Percentiles rank a stretch among this genome's conserved stretches.
Evolutionary conservation across 2,113 vertebrate genomes (phyloP).

Genomic region (Silurus asotus): DNA sequence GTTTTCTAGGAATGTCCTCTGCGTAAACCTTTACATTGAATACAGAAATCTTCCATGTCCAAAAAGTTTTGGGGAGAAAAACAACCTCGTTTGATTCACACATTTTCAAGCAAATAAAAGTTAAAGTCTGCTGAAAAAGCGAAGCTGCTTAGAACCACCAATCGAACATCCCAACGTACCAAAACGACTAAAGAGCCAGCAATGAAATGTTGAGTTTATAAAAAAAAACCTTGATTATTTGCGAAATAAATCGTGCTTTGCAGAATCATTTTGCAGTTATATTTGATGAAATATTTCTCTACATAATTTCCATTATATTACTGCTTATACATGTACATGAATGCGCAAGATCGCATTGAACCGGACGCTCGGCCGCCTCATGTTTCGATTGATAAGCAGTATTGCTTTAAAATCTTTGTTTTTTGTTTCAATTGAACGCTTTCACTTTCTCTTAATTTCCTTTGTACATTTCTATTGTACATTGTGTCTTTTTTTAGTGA

Average conservation of each 20-base stretch:
- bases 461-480: neutral
- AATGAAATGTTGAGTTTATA: neutral
- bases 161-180: no score
- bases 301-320: neutral
- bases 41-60: no score
- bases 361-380: neutral
- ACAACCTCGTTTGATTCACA: no score
- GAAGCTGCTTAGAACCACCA: no score
- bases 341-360: neutral
- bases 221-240: neutral
- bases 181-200: no score
- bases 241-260: neutral
- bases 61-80: no score
- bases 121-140: no score
- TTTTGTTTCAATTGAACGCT: neutral
- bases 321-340: neutral
- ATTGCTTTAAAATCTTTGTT: neutral
- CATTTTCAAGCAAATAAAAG: no score
- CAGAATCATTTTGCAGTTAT: neutral
- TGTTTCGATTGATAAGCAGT: neutral
- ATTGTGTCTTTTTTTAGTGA: neutral
- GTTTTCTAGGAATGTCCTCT: no score
- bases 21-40: no score
- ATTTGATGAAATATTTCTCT: neutral
- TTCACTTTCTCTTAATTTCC: neutral